Percentiles rank a stretch among this genome's conserved stretches.
Conservation (phyloP, 2,113 vertebrate species). For the Thomomys bottae region DNA sequence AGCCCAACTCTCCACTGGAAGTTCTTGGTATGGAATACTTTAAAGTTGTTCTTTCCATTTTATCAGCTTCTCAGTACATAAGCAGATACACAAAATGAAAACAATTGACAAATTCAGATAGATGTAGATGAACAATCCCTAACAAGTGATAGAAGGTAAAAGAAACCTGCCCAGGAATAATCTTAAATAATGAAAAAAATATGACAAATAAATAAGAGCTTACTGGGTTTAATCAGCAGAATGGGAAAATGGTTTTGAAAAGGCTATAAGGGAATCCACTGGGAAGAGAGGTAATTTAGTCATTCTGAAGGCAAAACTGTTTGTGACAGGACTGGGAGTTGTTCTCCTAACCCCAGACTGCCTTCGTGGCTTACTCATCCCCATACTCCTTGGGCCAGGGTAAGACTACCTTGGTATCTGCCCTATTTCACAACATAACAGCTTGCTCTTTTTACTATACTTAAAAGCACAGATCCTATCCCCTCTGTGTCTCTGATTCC, state of each 20-base stretch:
- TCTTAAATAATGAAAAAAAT: background rate
- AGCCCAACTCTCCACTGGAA: background rate
- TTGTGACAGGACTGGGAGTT: too few relatives aligned
- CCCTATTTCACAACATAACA: too few relatives aligned
- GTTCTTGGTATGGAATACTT: background rate
- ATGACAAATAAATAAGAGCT: background rate
- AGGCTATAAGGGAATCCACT: background rate
- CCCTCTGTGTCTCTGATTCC: too few relatives aligned
- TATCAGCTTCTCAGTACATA: background rate
- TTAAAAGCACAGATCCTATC: too few relatives aligned
- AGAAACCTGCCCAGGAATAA: background rate
- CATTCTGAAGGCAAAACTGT: too few relatives aligned
- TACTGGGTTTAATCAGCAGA: background rate
- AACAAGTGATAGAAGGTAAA: background rate
- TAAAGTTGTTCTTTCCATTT: background rate
- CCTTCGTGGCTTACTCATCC: too few relatives aligned
- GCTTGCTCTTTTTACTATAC: too few relatives aligned
- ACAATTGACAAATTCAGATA: background rate
- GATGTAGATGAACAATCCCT: background rate
- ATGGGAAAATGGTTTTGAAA: background rate
- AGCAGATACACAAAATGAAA: background rate
- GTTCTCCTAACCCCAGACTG: too few relatives aligned
- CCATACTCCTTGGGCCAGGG: too few relatives aligned
- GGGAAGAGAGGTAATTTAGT: background rate
- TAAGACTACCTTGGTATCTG: too few relatives aligned